Evolutionary conservation across 2,113 vertebrate genomes (phyloP), one percentile per base, ranked within the genome.

Genomic region (Limnothrissa miodon): DNA sequence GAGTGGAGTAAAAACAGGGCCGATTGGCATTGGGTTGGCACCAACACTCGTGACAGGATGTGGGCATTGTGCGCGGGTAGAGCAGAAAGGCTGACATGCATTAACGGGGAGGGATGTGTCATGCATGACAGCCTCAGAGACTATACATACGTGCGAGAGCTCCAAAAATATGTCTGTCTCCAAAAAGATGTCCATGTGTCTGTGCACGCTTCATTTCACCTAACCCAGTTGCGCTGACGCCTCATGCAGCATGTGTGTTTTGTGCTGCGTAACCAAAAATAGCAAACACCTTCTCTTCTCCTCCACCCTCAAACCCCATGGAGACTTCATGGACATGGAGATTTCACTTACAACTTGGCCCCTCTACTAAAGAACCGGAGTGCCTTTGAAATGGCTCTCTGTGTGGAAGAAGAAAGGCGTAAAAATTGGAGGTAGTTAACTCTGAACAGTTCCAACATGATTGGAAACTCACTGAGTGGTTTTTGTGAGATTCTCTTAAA

Each of bases 231-330:
- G 33, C 36, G 66, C 66, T 74, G 29, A 74, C 66, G 36, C 29
- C 25, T 74, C 66, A 74, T 74, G n/a, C n/a, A n/a, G n/a, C n/a
- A 74, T 74, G 1, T 36, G 25, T 15, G 66, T 74, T 74, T 74
- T 74, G 66, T 74, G 66, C 66, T 74, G 66, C 33, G 66, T 74
- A 33, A 74, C 36, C 66, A 36, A 33, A 74, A 74, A 11, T 19
- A 70, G 29, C 11, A 74, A 74, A 74, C 29, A 74, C 10, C 66
- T 10, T 70, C 42, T 42, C 42, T 42, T 42, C 42, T 42, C n/a
- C 25, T 9, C 13, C 56, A 62, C 29, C 59, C 66, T 36, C 29
- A 9, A 74, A 39, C 66, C 17, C 66, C 29, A 36, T 17, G 66
- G 33, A 15, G 33, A n/a, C n/a, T n/a, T n/a, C n/a, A n/a, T n/a